Conservation (phyloP, 1,140 invertebrate species). For the Matsumurasca onukii region DNA sequence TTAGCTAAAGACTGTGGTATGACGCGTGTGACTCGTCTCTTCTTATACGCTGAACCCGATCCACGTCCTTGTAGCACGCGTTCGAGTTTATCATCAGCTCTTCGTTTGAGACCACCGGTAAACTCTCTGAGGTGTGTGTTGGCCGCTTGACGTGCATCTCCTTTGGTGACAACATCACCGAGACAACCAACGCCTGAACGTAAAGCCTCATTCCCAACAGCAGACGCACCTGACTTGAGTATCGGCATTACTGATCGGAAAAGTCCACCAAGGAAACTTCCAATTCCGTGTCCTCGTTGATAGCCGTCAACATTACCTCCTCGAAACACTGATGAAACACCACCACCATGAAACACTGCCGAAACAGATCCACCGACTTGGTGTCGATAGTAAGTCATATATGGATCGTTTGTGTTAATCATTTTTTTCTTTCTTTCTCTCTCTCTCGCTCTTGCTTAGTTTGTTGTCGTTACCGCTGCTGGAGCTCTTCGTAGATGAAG, state of each 20-base stretch:
- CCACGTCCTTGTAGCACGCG: neutral
- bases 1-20: neutral
- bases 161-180: neutral
- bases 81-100: constrained; percentile 4
- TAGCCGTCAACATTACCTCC: too few relatives aligned
- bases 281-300: constrained; percentile 6
- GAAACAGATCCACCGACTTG: neutral
- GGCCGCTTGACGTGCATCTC: neutral
- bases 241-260: constrained; percentile 1
- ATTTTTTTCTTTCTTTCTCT: too few relatives aligned
- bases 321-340: too few relatives aligned
- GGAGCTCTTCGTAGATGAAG: constrained; percentile 5
- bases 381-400: constrained; percentile 4
- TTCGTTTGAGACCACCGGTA: neutral
- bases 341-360: neutral
- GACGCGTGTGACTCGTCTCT: neutral
- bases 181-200: neutral
- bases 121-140: neutral
- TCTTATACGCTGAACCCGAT: constrained; percentile 19
- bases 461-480: neutral
- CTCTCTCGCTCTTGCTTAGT: too few relatives aligned
- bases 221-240: neutral
- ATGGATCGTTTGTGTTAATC: constrained; percentile 3
- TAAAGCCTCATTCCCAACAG: neutral
- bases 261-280: constrained; percentile 14